Base-by-base conservation (phyloP, 2,797 vertebrate genomes). In the Hoplostethus mediterraneus region DNA sequence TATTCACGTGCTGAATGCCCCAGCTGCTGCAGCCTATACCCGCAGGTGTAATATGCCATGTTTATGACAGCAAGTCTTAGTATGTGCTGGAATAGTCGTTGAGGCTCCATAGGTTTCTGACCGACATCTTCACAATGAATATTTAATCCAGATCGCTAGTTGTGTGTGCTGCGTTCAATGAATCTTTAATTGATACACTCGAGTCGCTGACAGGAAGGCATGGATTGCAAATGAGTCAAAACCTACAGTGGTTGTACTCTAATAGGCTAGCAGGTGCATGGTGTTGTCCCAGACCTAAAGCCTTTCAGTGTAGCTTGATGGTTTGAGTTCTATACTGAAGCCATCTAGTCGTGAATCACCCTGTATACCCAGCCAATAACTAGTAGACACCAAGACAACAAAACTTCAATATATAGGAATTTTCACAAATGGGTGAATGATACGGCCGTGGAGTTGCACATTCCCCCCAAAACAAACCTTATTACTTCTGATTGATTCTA, bases 141-240 rank as follows among this genome's bases (percentile, higher is more conserved):
- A 88, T 90, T 93, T 91, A 80, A 92, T 90, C 81, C 81, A 31
- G 78, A 85, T 83, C 68, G 45, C 74, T 71, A 6, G 59, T 77
- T 74, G 85, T 83, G 80, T 84, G 83, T 74, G 44, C 66, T 53
- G 72, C 74, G 70, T 86, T 78, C 69, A 64, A 72, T 91, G 77
- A 80, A 87, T 90, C 75, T 87, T 91, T 91, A 89, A 91, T 91
- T 91, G 81, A 86, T 80, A 81, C 76, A 83, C 84, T 72, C 3
- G 10, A 82, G 83, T 87, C 36, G 69, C 85, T 90, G 57, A 58
- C 74, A 74, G 75, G 68, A 82, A 75, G 60, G 47, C 74, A 57
- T 28, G 16, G 79, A 83, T 87, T 84, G 73, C 82, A 90, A 88
- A 90, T 78, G 70, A 90, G 78, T 75, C 60, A 47, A 79, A 81